Base-by-base conservation (phyloP, 1,140 invertebrate species). In the Holcopasites calliopsidis region DNA sequence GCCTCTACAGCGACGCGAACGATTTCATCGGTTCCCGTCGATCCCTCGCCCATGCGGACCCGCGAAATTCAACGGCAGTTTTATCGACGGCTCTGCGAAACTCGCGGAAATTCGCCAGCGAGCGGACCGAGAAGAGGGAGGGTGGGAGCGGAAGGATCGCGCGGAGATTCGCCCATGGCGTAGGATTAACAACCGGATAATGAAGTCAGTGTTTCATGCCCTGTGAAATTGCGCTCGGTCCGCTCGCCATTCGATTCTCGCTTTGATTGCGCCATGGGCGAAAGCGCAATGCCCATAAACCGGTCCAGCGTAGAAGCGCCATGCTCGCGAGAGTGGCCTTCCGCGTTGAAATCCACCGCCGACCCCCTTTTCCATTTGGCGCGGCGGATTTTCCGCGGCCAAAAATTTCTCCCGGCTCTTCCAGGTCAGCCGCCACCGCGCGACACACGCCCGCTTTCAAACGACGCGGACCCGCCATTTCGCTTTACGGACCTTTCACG, bases 191-290 rank as follows among this genome's bases (percentile, higher is more conserved):
- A 90, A 91, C 89, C 90, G 90, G 86, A 90, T 91, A 91, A 91
- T 91, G 90, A 91, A 91, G 89, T 90, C 90, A 90, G 89, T 89
- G 90, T 90, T 91, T 91, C 90, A 91, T 91, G 90, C 89, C 88
- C 90, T 91, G 90, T 91, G 90, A 91, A 91, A 91, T 91, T 91
- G 87, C 87, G 85, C 85, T 85, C 87, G 87, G 85, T 87, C 87
- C 85, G 77, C 58, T 50, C 88, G 82, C 85, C 86, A 89, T 89
- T 91, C 88, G 88, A 90, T 91, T 90, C 88, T 88, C 88, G 88
- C 87, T 90, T 90, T 90, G 89, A 90, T 90, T 90, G 86, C 87
- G 77, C 79, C 70, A 83, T 76, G 77, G 76, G 70, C 82, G 87
- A 86, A 86, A 89, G 86, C 88, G 88, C 85, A 90, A 86, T 84